Evolutionary conservation across 2,113 vertebrate species (phyloP).

Genomic region (Pelvicachromis taeniatus): DNA sequence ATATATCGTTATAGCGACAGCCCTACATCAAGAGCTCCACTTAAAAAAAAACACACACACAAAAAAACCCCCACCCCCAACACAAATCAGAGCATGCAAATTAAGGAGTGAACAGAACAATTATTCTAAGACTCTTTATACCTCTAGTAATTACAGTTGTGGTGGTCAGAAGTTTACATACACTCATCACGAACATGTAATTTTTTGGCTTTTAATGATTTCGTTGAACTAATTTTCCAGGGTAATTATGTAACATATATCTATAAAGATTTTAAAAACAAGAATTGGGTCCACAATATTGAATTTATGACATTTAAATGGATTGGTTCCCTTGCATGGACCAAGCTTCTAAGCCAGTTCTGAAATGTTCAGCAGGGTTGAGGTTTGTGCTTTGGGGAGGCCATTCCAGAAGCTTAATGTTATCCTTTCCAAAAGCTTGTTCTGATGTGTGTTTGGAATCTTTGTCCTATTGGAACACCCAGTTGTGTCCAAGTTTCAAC

Average conservation of each 20-base stretch:
- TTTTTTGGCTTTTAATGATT: not conserved
- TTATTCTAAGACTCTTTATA: not conserved
- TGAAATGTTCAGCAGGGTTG: not conserved
- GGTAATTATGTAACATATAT: not conserved
- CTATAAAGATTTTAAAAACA: not conserved
- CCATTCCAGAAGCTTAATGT: not conserved
- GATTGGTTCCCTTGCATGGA: not conserved
- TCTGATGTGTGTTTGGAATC: not conserved
- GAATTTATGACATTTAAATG: not conserved
- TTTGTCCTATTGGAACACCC: not conserved
- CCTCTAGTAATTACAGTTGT: not conserved
- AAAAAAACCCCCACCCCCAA: not conserved
- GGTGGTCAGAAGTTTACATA: not conserved
- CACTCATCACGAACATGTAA: not conserved
- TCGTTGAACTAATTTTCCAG: not conserved
- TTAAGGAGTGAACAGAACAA: fast-evolving
- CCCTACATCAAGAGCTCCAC: not conserved
- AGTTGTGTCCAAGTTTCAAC: not conserved
- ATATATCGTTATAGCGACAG: too few relatives aligned
- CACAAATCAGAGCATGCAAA: not conserved
- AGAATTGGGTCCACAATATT: not conserved
- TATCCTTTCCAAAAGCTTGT: not conserved
- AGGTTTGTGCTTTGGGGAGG: fast-evolving
- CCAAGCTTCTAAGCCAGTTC: not conserved
- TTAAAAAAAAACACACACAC: not conserved